Evolutionary conservation across 2,797 vertebrate species (phyloP).

Genomic region (Sebastes kiyomatsui): DNA sequence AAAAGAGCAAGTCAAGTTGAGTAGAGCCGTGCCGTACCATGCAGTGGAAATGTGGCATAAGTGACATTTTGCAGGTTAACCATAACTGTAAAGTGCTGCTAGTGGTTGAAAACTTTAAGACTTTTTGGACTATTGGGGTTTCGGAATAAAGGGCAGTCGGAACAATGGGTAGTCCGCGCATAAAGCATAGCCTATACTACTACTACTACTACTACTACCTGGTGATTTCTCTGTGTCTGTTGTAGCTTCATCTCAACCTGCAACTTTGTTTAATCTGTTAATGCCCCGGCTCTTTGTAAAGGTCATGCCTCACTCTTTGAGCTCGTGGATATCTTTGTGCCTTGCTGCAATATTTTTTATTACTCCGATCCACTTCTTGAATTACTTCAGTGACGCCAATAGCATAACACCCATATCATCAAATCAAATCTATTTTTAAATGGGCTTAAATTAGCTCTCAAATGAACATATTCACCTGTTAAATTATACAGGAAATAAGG

Average conservation of each 20-base stretch:
- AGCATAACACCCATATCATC: not conserved
- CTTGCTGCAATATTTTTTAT: not conserved
- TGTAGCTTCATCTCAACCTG: not conserved
- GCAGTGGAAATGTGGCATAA: too few species aligned
- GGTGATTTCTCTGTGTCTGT: not conserved
- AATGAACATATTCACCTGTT: not conserved
- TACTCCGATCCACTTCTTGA: not conserved
- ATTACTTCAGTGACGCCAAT: not conserved
- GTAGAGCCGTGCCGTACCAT: too few species aligned
- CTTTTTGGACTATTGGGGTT: too few species aligned
- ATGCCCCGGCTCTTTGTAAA: slow-evolving; percentile 3
- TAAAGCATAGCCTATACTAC: not conserved
- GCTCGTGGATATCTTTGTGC: not conserved
- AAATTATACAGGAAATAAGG: not conserved
- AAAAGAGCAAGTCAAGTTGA: too few species aligned
- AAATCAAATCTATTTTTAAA: not conserved
- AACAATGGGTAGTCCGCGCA: too few species aligned
- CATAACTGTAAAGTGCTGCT: not conserved
- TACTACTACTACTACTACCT: too few species aligned
- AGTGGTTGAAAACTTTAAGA: not conserved
- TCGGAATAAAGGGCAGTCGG: too few species aligned
- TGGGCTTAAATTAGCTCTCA: not conserved
- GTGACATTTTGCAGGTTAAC: not conserved
- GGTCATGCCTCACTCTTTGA: not conserved
- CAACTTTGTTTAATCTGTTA: slow-evolving; percentile 7